Base-by-base conservation (phyloP, 1,140 invertebrate species). In the Papilio polytes region DNA sequence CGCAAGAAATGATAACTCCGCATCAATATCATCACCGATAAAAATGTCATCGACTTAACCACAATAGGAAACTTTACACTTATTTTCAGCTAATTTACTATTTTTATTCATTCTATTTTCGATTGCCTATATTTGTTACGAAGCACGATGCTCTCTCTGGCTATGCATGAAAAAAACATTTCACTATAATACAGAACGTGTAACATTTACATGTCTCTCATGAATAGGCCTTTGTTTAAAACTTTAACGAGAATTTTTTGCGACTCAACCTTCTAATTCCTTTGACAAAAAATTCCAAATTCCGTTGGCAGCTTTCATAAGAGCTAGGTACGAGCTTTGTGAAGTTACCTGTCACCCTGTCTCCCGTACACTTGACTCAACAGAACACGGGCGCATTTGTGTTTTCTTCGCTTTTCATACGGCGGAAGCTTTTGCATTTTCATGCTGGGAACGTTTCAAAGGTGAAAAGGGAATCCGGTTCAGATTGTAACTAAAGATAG, bases 401-500 rank as follows among this genome's bases (percentile, higher is more conserved):
- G 41, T 46, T n/a, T 41, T 41, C 36, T n/a, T 3, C 36, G 73
- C 41, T 74, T 74, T 74, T 74, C 36, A 73, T 73, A 63, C 70
- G 18, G 13, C 41, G 36, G 41, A 74, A 74, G 73, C 73, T 74
- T 74, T 74, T 44, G 70, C 70, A 63, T 26, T 73, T 73, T 41
- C 41, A 73, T 73, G 31, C 70, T 73, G 70, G 41, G 20, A 73
- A 73, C 70, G 15, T 73, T 73, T 73, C 31, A 73, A 73, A 73
- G 31, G 70, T 44, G 41, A 74, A 74, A 74, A 48, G 41, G n/a
- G 73, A 46, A 48, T 74, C 36, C 73, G 41, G 73, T 74, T 74
- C 73, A 48, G 73, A 74, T 74, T 74, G 15, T 22, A 74, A 74
- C 73, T 74, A 48, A 3, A 51, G 73, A 74, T 74, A 46, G 73